Evolutionary conservation across 2,113 vertebrate species (phyloP), one percentile per base, ranked within the genome.

Genomic region (Syngnathoides biaculeatus): DNA sequence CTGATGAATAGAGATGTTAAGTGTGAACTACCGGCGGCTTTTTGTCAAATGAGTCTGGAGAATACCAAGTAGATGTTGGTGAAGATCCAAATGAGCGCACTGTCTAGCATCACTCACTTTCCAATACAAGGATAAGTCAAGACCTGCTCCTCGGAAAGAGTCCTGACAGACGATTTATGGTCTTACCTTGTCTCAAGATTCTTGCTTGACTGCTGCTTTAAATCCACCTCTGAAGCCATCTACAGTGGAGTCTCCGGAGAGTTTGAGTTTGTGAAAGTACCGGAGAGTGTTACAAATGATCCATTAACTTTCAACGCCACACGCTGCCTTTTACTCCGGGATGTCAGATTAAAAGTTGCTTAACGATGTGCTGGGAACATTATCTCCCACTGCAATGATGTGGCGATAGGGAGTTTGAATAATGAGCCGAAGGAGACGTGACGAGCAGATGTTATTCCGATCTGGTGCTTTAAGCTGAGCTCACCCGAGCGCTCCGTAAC

Each of bases 331-430:
- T 74, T 74, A 73, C 73, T 72, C 59, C 6, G n/a, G 80, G 80
- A 89, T 77, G 82, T 88, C 87, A 77, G 74, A 40, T 65, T 74
- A 75, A 66, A 71, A 78, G 80, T 73, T 78, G 55, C 12, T 8
- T 73, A 76, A 79, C 68, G 68, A 80, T 78, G 84, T 73, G 84
- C 85, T 83, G 79, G 73, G 42, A 85, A 74, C 65, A 68, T 73
- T 77, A 74, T 78, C 74, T 74, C 57, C 69, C 30, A 10, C 69
- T 53, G 74, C 70, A 84, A 84, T 70, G 62, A 65, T 67, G 74
- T 69, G 68, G 75, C 55, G 72, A 85, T 86, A 67, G 40, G 66
- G 70, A 75, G 64, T 83, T 84, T 91, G 91, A 93, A 92, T 89
- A 88, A 90, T 84, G 86, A 85, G 65, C 83, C 68, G 61, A 47